phyloP scores from a whole-genome alignment of 2,888 invertebrate genomes.

The Cheilosia urbana region DNA sequence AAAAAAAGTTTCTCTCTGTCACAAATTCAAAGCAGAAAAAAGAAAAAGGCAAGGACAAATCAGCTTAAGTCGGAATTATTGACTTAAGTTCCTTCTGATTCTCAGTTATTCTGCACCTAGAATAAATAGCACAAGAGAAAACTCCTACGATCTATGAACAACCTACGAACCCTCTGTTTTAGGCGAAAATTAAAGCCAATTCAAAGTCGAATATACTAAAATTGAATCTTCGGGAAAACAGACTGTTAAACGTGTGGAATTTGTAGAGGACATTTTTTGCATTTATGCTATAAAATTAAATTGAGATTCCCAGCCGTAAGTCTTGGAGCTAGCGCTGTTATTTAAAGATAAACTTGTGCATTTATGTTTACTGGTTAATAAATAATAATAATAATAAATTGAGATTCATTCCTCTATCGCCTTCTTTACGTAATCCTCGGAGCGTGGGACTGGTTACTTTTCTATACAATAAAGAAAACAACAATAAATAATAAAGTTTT shows the following conservation, averaged over 20 bases:
- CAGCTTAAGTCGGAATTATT: slow-evolving; percentile 43
- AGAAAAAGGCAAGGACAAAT: slow-evolving; percentile 11
- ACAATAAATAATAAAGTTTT: slow-evolving; percentile 27
- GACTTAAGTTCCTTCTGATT: slow-evolving; percentile 39
- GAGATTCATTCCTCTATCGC: slow-evolving; percentile 10
- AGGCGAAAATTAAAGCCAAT: slow-evolving; percentile 6
- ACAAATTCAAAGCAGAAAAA: slow-evolving; percentile 5
- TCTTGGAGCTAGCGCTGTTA: too few relatives aligned
- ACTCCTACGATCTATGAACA: slow-evolving; percentile 6
- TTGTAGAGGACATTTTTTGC: slow-evolving; percentile 22
- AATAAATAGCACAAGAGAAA: slow-evolving; percentile 4
- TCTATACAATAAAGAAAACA: neutral
- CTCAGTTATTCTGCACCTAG: slow-evolving; percentile 11
- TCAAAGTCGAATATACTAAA: slow-evolving; percentile 16
- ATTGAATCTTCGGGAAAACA: slow-evolving; percentile 5
- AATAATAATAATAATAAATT: slow-evolving; percentile 48
- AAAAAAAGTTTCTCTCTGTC: slow-evolving; percentile 9
- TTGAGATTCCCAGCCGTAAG: too few relatives aligned
- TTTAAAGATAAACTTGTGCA: too few relatives aligned
- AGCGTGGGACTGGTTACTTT: slow-evolving; percentile 6
- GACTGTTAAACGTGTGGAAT: slow-evolving; percentile 30
- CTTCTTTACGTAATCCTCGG: neutral
- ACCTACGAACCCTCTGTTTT: neutral
- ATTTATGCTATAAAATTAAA: slow-evolving; percentile 40
- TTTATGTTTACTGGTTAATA: too few relatives aligned